A percentile compares a stretch with the other conserved stretches of the same genome.
Conservation (phyloP, 2,888 invertebrate species). For the Hartigia nigra region DNA sequence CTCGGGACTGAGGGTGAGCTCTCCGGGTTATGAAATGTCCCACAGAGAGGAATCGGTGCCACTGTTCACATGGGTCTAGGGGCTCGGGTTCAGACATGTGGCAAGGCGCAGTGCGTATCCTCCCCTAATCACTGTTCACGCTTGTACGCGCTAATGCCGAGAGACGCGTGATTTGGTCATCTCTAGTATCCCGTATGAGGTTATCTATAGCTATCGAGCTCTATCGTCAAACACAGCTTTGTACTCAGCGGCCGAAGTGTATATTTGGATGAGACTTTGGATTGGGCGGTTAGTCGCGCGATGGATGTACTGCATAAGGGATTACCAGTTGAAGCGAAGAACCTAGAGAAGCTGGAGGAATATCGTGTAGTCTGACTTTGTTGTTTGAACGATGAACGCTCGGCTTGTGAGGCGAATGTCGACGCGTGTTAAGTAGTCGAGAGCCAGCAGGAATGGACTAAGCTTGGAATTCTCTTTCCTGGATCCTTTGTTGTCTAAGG, state of each 20-base stretch:
- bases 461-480: not conserved
- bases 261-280: not conserved
- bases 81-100: conserved; percentile 12
- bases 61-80: not conserved
- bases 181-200: conserved; percentile 16
- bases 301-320: not conserved
- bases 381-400: not conserved
- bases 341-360: not conserved
- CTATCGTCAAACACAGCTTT: conserved; percentile 28
- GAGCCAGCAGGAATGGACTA: not conserved
- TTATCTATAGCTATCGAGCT: conserved; percentile 32
- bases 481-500: conserved; percentile 18
- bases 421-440: not conserved
- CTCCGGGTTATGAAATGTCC: not conserved
- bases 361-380: not conserved
- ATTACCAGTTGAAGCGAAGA: not conserved
- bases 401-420: not conserved
- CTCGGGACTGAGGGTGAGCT: not conserved
- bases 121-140: conserved; percentile 36
- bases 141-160: conserved; percentile 39
- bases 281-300: not conserved
- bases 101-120: conserved; percentile 17
- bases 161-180: conserved; percentile 34
- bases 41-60: not conserved
- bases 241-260: conserved; percentile 20